Evolutionary conservation across 2,888 invertebrate genomes (phyloP).

Genomic region (Myopa tessellatipennis): DNA sequence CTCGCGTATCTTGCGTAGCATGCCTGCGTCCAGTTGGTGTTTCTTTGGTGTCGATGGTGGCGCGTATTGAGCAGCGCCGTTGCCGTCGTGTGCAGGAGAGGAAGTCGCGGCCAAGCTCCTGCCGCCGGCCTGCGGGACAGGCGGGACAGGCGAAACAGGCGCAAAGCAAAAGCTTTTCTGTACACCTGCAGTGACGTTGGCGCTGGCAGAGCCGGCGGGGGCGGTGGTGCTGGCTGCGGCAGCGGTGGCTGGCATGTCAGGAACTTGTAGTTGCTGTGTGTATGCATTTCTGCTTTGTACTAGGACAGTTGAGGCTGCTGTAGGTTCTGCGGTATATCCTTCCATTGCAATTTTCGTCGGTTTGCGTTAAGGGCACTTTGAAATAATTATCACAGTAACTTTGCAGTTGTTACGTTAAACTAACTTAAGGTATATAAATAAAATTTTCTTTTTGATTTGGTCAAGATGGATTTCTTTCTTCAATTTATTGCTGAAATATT

Average conservation of each 20-base stretch:
- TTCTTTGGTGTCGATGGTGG: constrained; percentile 59
- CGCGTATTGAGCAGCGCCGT: neutral
- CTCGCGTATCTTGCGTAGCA: constrained; percentile 57
- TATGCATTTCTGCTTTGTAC: constrained; percentile 45
- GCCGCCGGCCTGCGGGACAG: constrained; percentile 24
- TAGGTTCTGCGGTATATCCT: constrained; percentile 42
- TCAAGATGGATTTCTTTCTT: too few species aligned
- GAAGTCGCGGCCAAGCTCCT: constrained; percentile 32
- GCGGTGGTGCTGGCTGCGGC: constrained; percentile 25
- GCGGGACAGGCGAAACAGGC: constrained; percentile 47
- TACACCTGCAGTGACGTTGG: constrained; percentile 31
- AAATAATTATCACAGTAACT: constrained; percentile 57
- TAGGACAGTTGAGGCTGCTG: constrained; percentile 39
- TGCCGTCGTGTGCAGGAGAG: constrained; percentile 18
- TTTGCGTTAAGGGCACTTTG: constrained; percentile 43
- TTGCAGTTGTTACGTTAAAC: constrained; percentile 25
- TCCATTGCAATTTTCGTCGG: constrained; percentile 54
- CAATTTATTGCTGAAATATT: too few species aligned
- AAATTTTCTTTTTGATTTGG: neutral
- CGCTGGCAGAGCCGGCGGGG: constrained; percentile 20
- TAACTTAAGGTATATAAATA: constrained; percentile 37
- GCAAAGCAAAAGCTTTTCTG: constrained; percentile 56
- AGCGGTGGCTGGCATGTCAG: constrained; percentile 39
- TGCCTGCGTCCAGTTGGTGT: constrained; percentile 54
- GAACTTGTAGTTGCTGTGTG: constrained; percentile 37